Evolutionary conservation across 1,140 invertebrate species (phyloP), one percentile per base, ranked within the genome.

Genomic region (Hyles euphorbiae): DNA sequence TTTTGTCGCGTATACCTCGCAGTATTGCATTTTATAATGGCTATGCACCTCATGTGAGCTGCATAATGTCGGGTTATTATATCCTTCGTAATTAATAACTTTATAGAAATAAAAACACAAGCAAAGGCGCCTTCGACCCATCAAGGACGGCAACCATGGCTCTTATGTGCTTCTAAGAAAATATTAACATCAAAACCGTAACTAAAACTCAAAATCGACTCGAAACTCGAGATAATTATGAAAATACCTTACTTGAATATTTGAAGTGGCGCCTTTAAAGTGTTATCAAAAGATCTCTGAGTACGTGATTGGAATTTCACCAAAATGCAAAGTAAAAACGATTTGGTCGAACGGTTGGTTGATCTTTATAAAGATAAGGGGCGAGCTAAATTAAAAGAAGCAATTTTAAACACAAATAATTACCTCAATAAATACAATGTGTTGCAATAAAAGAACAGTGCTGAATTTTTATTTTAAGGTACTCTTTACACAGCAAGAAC

Each of bases 21-120:
- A 74, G 71, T 70, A 81, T 76, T 82, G 68, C 72, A 63, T 56
- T 77, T 77, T 63, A 81, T 74, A 75, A 71, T 74, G 60, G 63
- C 73, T 70, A 74, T 80, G 78, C 79, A 81, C 48, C 60, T 56
- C 50, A 67, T 61, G 72, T 60, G 56, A 62, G 55, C 63, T 71
- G 71, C 76, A 80, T 83, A 83, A 86, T 81, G 60, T 61, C 72
- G 56, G 75, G 50, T 53, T 45, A 60, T 65, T 58, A 61, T 53
- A 56, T 45, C 59, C 58, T 36, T 34, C 33, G 49, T 61, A 61
- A 61, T 61, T 65, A 65, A 61, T 63, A 59, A 51, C 53, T 59
- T 56, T 12, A 11, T 36, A 50, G 11, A 56, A 52, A 34, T 34
- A 52, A 52, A 52, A 34, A 34, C 10, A 48, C 22, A 9, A 33